Evolutionary conservation across 2,888 invertebrate genomes (phyloP), one percentile per base, ranked within the genome.

Genomic region (Empis stercorea): DNA sequence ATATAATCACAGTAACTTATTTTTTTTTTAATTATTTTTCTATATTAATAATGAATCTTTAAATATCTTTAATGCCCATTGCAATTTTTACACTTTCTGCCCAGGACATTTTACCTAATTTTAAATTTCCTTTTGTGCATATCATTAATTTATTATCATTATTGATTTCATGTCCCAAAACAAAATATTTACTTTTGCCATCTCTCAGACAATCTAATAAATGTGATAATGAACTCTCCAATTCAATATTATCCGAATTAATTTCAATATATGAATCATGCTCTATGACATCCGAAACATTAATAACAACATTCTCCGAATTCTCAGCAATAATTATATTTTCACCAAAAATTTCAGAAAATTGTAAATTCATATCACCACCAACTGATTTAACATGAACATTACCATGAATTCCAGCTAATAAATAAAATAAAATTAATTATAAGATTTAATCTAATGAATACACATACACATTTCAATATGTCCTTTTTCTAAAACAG

Each of bases 91-190:
- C 54, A 49, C 57, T 58, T 30, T 68, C 67, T 37, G 57, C 59
- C 68, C 69, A 68, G 2, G 69, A 67, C 10, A 62, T 59, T 48
- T 66, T 69, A 10, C 69, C 67, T 11, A 68, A 44, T 4, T 57
- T 59, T 2, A 68, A 38, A 15, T 51, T 44, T 11, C 64, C 63
- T 3, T 57, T 61, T 32, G 60, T 57, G 20, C 48, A 48, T 9
- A 68, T 54, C 9, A 51, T 37, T 27, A 61, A 54, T 45, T 57
- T 57, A 47, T 61, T 59, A n/a, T 52, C 47, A 15, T 53, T 53
- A 15, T 59, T 54, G 6, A 51, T 46, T 27, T 59, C 57, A 30
- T 50, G 55, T 10, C 63, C 55, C 45, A 57, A 55, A 16, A 54
- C 53, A 34, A 68, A 63, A 13, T 54, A 41, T 14, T 55, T 57